A percentile compares a stretch with the other conserved stretches of the same genome.
These are phyloP conservation scores for Microctonus brassicae DNA, from an alignment of 2,888 invertebrate genomes.

Conservation along the genomic window DNA sequence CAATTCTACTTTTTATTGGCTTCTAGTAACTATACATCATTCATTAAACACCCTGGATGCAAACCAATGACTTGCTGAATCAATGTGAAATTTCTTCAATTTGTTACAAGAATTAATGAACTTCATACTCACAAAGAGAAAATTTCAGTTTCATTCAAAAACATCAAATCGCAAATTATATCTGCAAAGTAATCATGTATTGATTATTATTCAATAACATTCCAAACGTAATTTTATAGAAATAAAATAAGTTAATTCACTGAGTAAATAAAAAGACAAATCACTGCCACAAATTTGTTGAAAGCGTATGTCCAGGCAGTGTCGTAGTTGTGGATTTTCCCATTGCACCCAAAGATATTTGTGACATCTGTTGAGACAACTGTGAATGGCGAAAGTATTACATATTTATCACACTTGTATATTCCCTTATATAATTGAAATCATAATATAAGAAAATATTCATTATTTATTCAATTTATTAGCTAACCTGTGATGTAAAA, in stretches of 20 bases:
- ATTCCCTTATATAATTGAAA: constrained; percentile 1
- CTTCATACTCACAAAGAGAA: too few species aligned
- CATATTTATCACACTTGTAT: background rate
- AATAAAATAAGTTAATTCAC: constrained; percentile 54
- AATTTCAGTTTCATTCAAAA: too few species aligned
- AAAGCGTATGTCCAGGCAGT: constrained; percentile 65
- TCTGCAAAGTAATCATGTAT: too few species aligned
- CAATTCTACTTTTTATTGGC: background rate
- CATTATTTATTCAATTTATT: constrained; percentile 6
- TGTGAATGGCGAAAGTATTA: constrained; percentile 45
- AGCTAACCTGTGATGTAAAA: constrained; percentile 55
- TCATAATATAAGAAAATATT: background rate
- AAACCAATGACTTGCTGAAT: background rate
- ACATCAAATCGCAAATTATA: too few species aligned
- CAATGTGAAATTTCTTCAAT: background rate
- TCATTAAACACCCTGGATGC: background rate
- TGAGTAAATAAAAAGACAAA: constrained; percentile 46
- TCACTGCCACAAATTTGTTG: constrained; percentile 69
- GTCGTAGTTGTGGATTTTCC: constrained; percentile 53
- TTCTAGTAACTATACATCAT: background rate
- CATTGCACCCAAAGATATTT: constrained; percentile 68
- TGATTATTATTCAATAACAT: too few species aligned
- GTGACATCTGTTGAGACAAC: constrained; percentile 72
- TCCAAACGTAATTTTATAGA: too few species aligned
- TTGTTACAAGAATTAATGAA: background rate